Conservation (phyloP, 2,797 vertebrate genomes). For the Bufotes viridis region DNA sequence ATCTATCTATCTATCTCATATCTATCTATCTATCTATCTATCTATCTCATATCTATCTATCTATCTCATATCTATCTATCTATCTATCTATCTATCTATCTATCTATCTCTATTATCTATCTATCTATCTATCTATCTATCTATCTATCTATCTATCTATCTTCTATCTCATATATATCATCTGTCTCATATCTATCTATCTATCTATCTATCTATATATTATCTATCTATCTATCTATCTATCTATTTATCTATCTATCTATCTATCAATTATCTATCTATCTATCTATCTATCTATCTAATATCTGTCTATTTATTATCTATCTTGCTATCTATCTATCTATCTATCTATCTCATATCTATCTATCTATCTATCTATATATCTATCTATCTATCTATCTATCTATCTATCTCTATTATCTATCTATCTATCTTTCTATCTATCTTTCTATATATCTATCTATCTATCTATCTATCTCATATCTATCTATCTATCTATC, state of each 20-base stretch:
- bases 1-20: background rate
- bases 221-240: slow-evolving; percentile 15
- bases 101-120: background rate
- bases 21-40: background rate
- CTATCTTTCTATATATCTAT: too few relatives aligned
- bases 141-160: slow-evolving; percentile 4
- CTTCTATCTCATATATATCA: background rate
- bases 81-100: slow-evolving; percentile 1
- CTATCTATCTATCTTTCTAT: too few relatives aligned
- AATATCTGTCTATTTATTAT: too few relatives aligned
- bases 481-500: background rate
- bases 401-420: too few relatives aligned
- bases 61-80: slow-evolving; percentile 18
- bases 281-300: too few relatives aligned
- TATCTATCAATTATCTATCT: too few relatives aligned
- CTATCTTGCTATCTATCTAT: too few relatives aligned
- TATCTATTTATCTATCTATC: background rate
- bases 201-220: slow-evolving; percentile 13
- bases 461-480: too few relatives aligned
- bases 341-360: too few relatives aligned
- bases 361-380: too few relatives aligned
- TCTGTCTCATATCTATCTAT: background rate
- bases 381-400: too few relatives aligned
- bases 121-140: slow-evolving; percentile 3
- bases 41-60: background rate